Base-by-base conservation (phyloP, 2,888 invertebrate species). In the Oligia fasciuncula region DNA sequence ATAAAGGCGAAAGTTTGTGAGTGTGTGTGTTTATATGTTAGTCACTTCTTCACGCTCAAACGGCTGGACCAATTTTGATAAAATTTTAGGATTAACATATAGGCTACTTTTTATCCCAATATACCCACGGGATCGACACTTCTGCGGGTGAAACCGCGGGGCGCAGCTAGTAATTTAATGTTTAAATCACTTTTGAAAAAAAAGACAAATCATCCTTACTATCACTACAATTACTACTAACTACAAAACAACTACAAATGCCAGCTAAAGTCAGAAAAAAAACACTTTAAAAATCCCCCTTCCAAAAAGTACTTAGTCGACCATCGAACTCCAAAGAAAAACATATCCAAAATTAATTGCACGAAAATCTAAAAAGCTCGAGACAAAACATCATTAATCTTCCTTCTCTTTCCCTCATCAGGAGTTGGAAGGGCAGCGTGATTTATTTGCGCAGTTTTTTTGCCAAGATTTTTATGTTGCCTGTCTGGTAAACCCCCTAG, bases 391-490 rank as follows among this genome's bases (percentile, higher is more conserved):
- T 88, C 88, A 90, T 90, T 90, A 90, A 90, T 91, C 89, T 90
- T 81, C 75, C 83, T 71, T 91, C 90, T 90, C 90, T 84, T 83
- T 91, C 88, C 83, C 83, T 84, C 90, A 89, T 88, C 88, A 88
- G 85, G 86, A 86, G 84, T 91, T 85, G 78, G 79, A 76, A 76
- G 67, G 63, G 77, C 73, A 73, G 23, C 73, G 88, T 92, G 91
- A 92, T 92, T 92, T 91, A 92, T 92, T 90, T 86, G 84, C 79
- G 73, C 86, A 89, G 86, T 88, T 90, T 89, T 88, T 87, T 88
- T 73, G 80, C 79, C 73, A 88, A 85, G 87, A 85, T 79, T 91
- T 91, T 90, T 87, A 88, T 90, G 84, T 86, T 76, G 81, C 76
- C 73, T 77, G 80, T 73, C 80, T 87, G 85, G 81, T 81, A 85